phyloP scores from a whole-genome alignment of 2,888 invertebrate species.

The Dasypolia templi region DNA sequence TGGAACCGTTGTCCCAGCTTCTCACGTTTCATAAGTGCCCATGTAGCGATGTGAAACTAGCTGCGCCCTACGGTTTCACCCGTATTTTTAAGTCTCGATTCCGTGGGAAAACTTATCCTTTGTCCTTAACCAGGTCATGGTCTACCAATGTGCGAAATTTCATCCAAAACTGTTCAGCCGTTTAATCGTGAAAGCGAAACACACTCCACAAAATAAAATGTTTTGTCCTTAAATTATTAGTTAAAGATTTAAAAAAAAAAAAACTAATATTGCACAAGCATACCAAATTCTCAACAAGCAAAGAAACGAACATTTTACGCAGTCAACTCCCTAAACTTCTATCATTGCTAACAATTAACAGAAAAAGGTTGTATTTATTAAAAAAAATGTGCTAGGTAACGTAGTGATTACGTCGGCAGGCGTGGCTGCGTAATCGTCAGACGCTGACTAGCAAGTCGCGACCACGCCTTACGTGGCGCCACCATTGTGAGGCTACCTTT shows the following conservation, averaged over 20 bases:
- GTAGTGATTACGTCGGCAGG: conserved; percentile 76
- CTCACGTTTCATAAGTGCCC: background rate
- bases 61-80: no score
- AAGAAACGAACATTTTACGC: conserved; percentile 18
- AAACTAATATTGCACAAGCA: background rate
- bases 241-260: background rate
- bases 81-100: no score
- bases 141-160: no score
- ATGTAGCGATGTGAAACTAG: no score
- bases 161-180: no score
- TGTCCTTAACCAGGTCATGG: no score
- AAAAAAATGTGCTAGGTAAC: conserved; percentile 85
- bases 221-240: no score
- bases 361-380: conserved; percentile 76
- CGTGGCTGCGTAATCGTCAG: conserved; percentile 82
- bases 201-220: no score
- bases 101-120: no score
- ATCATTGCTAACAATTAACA: conserved; percentile 62
- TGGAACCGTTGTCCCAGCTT: background rate
- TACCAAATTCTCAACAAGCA: background rate
- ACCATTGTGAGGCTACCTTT: conserved; percentile 44
- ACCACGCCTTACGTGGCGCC: conserved; percentile 68
- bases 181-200: no score
- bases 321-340: background rate
- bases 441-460: conserved; percentile 84